Conservation (phyloP, 64 coral and sea anemone genomes). For the Actinia equina region DNA sequence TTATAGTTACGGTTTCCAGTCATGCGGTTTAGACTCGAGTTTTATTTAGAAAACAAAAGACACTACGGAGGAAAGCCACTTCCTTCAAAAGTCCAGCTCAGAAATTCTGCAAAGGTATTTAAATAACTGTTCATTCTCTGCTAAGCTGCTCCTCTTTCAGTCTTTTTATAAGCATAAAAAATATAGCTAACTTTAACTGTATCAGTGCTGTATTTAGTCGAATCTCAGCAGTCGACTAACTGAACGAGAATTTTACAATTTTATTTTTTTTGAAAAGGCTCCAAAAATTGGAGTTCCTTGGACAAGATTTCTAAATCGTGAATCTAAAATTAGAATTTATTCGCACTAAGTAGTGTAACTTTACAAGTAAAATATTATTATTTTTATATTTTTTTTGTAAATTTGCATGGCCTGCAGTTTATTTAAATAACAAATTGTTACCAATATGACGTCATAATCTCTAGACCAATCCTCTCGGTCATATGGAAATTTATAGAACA, state of each 20-base stretch:
- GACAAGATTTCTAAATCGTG: too few species aligned
- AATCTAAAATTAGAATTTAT: neutral
- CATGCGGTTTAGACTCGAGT: neutral
- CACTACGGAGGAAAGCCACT: neutral
- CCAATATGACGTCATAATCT: neutral
- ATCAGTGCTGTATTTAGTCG: too few species aligned
- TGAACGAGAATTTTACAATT: too few species aligned
- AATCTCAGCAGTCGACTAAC: too few species aligned
- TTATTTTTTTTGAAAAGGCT: too few species aligned
- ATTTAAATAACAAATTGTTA: neutral
- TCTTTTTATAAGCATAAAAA: neutral
- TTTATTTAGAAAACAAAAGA: neutral
- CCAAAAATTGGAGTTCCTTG: too few species aligned
- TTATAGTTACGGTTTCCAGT: neutral
- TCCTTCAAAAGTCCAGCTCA: neutral
- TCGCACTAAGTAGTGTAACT: neutral
- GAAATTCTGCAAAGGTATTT: neutral
- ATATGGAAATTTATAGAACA: neutral
- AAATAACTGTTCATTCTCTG: neutral
- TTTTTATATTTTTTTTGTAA: neutral
- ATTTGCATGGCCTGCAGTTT: neutral
- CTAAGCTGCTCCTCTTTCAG: neutral
- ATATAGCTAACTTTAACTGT: neutral
- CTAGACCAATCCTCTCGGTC: neutral
- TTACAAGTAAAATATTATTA: neutral